phyloP scores from a whole-genome alignment of 2,888 invertebrate species.

The Agriopis aurantiaria region DNA sequence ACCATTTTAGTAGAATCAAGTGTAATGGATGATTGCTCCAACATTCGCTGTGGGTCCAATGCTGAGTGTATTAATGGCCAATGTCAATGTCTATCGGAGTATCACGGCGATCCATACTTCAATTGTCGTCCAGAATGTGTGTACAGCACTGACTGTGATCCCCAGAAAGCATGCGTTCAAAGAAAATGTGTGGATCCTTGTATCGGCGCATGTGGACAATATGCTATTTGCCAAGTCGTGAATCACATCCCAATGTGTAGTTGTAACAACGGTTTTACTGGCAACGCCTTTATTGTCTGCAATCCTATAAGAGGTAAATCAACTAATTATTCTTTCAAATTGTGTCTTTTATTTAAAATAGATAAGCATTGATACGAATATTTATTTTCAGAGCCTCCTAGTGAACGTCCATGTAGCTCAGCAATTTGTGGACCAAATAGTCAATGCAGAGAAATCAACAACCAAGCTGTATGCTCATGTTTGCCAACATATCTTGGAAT shows the following conservation, averaged over 20 bases:
- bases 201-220: constrained; percentile 89
- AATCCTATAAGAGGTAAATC: constrained; percentile 85
- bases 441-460: constrained; percentile 87
- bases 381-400: constrained; percentile 56
- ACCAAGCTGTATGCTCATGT: constrained; percentile 91
- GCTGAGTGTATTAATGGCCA: constrained; percentile 88
- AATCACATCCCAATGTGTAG: constrained; percentile 90
- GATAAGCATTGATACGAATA: not conserved
- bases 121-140: constrained; percentile 93
- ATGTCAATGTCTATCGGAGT: constrained; percentile 91
- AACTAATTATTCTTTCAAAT: not conserved
- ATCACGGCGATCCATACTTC: constrained; percentile 91
- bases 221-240: constrained; percentile 86
- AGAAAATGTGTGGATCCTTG: constrained; percentile 92
- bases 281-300: constrained; percentile 83
- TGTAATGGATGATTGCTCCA: constrained; percentile 88
- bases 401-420: constrained; percentile 88
- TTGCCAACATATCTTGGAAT: constrained; percentile 89
- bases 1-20: constrained; percentile 69
- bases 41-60: constrained; percentile 89
- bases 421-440: constrained; percentile 92
- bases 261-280: constrained; percentile 88
- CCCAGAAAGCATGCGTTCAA: constrained; percentile 90
- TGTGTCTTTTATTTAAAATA: not conserved
- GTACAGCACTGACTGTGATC: constrained; percentile 90